Evolutionary conservation across 2,113 vertebrate genomes (phyloP), one percentile per base, ranked within the genome.

Genomic region (Gallinago jamesoni): DNA sequence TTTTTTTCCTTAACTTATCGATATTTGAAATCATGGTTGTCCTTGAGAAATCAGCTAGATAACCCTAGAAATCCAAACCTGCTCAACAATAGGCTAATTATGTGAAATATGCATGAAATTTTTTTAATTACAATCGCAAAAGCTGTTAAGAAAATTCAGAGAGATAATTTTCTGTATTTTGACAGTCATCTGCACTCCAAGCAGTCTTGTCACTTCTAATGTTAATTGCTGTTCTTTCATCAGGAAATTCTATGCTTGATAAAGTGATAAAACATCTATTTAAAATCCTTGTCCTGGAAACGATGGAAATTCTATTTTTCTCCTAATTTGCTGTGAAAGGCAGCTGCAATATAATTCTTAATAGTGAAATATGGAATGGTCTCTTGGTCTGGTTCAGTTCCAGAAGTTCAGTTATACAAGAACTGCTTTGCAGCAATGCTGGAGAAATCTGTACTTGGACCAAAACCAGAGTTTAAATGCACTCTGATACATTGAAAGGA

Each of bases 141-240:
- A 89, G 89, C 95, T 73, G 70, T 79, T 81, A 95, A 70, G 69
- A 82, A 95, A 91, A 84, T 96, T 91, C 70, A 91, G 70, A 97
- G 62, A 96, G 95, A 94, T 81, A 17, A 62, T 96, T 96, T 97
- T 94, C 87, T 96, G 55, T 78, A 31, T 92, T 96, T 96, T 94
- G 43, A 59, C 57, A 92, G 35, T 95, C 87, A 91, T 93, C 92
- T 95, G 62, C 63, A 74, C 47, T 96, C 88, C 85, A 63, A 91
- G 86, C 91, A 90, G 41, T 90, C 92, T 33, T 75, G 56, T 89
- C 92, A 89, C 23, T 94, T 97, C 86, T 95, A 85, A 93, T 12
- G 25, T 88, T 97, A 94, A 97, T 93, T 96, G 37, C 78, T 96
- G 17, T 93, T 95, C 56, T 97, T 95, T 96, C 92, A 95, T 97